phyloP scores from a whole-genome alignment of 2,888 invertebrate genomes.

The Myopa tessellatipennis region DNA sequence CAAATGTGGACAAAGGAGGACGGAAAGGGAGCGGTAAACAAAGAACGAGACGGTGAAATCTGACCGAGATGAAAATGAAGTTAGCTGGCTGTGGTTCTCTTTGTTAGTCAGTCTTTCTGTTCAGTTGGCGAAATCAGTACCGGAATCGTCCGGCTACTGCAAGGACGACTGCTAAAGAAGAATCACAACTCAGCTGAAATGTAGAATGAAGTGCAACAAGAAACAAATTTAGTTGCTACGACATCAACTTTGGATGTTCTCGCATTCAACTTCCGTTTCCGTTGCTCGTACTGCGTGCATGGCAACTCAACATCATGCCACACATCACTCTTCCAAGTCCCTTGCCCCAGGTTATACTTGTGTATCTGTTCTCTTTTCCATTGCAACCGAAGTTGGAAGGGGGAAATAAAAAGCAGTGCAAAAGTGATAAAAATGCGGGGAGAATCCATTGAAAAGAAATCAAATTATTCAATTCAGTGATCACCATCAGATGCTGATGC shows the following conservation, averaged over 20 bases:
- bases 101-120: constrained; percentile 12
- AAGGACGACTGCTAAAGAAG: not conserved
- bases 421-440: constrained; percentile 9
- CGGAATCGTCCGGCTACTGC: not conserved
- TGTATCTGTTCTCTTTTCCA: constrained; percentile 4
- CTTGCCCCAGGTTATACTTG: not conserved
- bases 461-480: constrained; percentile 66
- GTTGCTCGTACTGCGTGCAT: not conserved
- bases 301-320: not conserved
- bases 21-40: not conserved
- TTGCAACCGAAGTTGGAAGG: not conserved
- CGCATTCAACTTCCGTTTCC: constrained; percentile 36
- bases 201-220: constrained; percentile 13
- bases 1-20: constrained; percentile 23
- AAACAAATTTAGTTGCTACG: constrained; percentile 6
- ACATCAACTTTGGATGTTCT: constrained; percentile 1
- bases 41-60: not conserved
- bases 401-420: not conserved
- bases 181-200: constrained; percentile 18
- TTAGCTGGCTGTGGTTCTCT: constrained; percentile 32
- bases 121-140: constrained; percentile 8
- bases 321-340: not conserved
- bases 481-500: constrained; percentile 59
- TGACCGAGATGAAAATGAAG: constrained; percentile 30
- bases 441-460: constrained; percentile 57